phyloP scores from a whole-genome alignment of 2,797 vertebrate genomes.

The Tolypeutes matacus region DNA sequence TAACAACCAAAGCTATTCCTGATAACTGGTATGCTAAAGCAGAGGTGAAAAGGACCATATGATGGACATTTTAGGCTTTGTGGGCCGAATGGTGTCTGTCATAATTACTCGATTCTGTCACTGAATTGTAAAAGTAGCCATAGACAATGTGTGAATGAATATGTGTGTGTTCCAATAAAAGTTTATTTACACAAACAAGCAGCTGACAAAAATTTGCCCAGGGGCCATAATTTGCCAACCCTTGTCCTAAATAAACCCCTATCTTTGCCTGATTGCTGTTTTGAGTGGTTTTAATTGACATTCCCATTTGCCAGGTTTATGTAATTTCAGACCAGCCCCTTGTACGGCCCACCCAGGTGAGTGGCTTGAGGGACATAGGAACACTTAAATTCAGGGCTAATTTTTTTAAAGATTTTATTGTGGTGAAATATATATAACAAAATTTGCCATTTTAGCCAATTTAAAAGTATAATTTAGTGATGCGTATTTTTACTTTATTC shows the following conservation, averaged over 20 bases:
- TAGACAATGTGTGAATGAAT: background rate
- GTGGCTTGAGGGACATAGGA: background rate
- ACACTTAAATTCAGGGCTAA: slow-evolving; percentile 45
- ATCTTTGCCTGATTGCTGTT: slow-evolving; percentile 23
- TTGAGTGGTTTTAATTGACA: background rate
- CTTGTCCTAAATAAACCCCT: background rate
- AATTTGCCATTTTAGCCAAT: too few relatives aligned
- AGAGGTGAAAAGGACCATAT: background rate
- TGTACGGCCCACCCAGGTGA: background rate
- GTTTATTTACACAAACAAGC: slow-evolving; percentile 59
- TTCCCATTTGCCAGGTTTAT: background rate
- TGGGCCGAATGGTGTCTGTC: background rate
- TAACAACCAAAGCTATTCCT: slow-evolving; percentile 22
- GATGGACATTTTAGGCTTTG: background rate
- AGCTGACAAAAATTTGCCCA: background rate
- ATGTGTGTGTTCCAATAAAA: background rate
- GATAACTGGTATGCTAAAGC: slow-evolving; percentile 16
- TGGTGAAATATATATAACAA: too few relatives aligned
- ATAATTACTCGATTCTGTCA: background rate
- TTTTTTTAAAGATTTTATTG: slow-evolving; percentile 22
- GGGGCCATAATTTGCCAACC: background rate
- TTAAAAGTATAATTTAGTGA: too few relatives aligned
- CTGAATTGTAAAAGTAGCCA: background rate
- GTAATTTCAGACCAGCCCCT: background rate
- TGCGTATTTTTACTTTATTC: too few relatives aligned